These are phyloP conservation scores for Pachliopta kotzebuea DNA, from an alignment of 2,888 invertebrate species.

Conservation along the genomic window DNA sequence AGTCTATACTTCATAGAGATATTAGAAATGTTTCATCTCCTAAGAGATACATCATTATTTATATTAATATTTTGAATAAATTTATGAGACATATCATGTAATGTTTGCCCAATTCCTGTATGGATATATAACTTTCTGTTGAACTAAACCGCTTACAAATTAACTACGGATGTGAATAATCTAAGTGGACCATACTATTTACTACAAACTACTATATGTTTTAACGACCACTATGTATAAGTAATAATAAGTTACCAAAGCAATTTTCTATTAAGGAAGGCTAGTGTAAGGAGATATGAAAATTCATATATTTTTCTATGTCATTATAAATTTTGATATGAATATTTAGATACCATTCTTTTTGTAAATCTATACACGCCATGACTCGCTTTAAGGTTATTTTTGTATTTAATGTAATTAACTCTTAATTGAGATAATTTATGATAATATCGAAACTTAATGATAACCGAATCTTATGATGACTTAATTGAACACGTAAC, in stretches of 20 bases:
- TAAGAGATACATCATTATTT: background rate
- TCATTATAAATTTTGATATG: conserved; percentile 47
- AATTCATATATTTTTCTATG: conserved; percentile 65
- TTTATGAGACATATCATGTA: conserved; percentile 1
- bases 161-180: conserved; percentile 6
- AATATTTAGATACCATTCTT: conserved; percentile 30
- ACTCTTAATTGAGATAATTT: conserved; percentile 62
- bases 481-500: conserved; percentile 52
- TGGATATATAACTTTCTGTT: background rate
- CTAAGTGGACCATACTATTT: conserved; percentile 37
- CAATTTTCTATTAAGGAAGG: conserved; percentile 59
- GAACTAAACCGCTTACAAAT: background rate
- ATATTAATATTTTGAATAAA: background rate
- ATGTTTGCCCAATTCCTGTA: conserved; percentile 1
- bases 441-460: conserved; percentile 39
- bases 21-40: background rate
- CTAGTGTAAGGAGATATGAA: conserved; percentile 43
- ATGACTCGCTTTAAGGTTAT: conserved; percentile 55
- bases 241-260: conserved; percentile 76
- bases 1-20: too few relatives aligned
- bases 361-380: conserved; percentile 41
- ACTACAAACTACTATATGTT: conserved; percentile 11
- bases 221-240: conserved; percentile 37
- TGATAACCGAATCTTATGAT: conserved; percentile 56
- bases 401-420: conserved; percentile 64